Conservation (phyloP, 2,113 vertebrate species). For the Pipa parva region DNA sequence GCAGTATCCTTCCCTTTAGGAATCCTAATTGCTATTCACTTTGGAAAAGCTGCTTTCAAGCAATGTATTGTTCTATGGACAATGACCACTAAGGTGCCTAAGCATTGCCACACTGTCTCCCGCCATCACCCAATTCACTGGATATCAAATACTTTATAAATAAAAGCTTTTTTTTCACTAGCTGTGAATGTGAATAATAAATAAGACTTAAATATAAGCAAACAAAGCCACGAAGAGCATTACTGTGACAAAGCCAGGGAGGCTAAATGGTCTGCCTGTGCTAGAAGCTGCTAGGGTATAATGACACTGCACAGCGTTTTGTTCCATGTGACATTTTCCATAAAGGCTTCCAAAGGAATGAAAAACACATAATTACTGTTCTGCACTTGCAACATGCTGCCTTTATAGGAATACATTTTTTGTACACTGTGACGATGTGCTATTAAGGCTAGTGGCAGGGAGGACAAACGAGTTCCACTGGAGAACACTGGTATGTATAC, state of each 20-base stretch:
- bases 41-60: no score
- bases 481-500: no score
- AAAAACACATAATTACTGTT: conserved; percentile 31
- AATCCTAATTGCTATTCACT: no score
- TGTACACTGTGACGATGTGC: neutral
- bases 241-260: conserved; percentile 23
- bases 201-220: conserved; percentile 34
- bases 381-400: conserved; percentile 5
- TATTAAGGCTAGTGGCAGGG: neutral
- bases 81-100: no score
- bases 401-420: neutral
- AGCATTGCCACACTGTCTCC: neutral
- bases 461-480: no score
- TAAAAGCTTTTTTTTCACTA: conserved; percentile 17
- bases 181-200: conserved; percentile 31
- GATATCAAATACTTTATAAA: conserved; percentile 5
- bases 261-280: conserved; percentile 15
- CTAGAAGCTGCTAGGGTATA: conserved; percentile 18
- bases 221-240: conserved; percentile 25
- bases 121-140: neutral
- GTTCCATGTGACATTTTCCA: conserved; percentile 33
- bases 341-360: conserved; percentile 23
- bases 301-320: conserved; percentile 24
- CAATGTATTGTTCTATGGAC: no score
- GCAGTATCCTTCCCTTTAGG: no score